Percentiles rank a stretch among this genome's conserved stretches.
These are phyloP conservation scores for Ciconia stormi DNA, from an alignment of 2,113 vertebrate genomes.

Conservation along the genomic window DNA sequence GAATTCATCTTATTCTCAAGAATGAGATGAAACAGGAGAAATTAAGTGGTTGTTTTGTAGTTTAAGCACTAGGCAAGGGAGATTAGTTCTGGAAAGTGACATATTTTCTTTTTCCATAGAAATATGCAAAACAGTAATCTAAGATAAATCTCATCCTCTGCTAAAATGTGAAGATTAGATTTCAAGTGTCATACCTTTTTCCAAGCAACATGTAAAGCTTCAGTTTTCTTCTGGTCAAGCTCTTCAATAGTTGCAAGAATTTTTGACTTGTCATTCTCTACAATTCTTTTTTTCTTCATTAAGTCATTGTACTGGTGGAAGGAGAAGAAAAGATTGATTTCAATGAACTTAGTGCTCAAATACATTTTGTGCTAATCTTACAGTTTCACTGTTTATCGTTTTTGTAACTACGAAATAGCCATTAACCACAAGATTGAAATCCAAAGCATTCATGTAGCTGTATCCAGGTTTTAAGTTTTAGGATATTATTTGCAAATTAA, in stretches of 20 bases:
- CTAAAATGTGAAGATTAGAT: neutral
- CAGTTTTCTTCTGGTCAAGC: conserved; percentile 91
- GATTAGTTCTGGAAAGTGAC: neutral
- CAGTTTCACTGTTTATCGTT: neutral
- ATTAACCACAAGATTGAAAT: neutral
- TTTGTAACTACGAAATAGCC: neutral
- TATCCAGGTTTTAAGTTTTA: neutral
- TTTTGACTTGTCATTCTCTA: conserved; percentile 92
- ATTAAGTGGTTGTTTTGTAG: neutral
- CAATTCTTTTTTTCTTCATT: conserved; percentile 91
- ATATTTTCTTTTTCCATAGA: neutral
- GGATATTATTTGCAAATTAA: neutral
- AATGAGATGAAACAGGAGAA: neutral
- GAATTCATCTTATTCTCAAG: neutral
- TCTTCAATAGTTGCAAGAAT: conserved; percentile 90
- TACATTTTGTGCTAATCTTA: neutral
- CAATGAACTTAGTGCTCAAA: neutral
- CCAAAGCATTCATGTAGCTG: neutral
- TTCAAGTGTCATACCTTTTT: conserved; percentile 83
- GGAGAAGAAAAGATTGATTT: neutral
- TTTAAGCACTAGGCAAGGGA: neutral
- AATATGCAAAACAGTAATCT: neutral
- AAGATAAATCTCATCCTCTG: neutral
- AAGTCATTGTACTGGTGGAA: conserved; percentile 89
- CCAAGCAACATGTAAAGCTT: conserved; percentile 90